These are phyloP conservation scores for Mythimna vitellina DNA, from an alignment of 2,888 invertebrate species.

Conservation along the genomic window DNA sequence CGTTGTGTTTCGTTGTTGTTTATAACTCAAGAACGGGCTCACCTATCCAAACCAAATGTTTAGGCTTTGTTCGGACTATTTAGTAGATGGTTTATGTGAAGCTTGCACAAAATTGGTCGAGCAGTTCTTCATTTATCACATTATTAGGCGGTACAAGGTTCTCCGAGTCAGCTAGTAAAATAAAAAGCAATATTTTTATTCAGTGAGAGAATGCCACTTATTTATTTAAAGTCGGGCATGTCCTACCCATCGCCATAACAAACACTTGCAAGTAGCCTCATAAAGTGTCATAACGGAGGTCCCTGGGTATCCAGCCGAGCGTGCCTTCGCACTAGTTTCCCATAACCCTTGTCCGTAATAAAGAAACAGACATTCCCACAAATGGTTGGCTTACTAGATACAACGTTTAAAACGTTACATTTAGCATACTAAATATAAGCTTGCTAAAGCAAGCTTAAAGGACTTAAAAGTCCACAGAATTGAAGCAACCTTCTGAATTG, in stretches of 20 bases:
- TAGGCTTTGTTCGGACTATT: too few relatives aligned
- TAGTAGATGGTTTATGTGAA: too few relatives aligned
- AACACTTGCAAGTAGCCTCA: conserved; percentile 30
- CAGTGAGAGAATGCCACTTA: background rate
- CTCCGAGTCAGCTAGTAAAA: too few relatives aligned
- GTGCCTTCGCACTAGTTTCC: conserved; percentile 14
- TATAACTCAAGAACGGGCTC: too few relatives aligned
- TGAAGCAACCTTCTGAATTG: background rate
- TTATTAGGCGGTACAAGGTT: too few relatives aligned
- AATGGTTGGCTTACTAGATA: conserved; percentile 15
- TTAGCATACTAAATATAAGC: too few relatives aligned
- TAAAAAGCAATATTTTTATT: background rate
- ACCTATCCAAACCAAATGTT: too few relatives aligned
- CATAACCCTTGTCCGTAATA: conserved; percentile 39
- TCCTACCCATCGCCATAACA: conserved; percentile 4
- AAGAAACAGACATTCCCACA: conserved; percentile 47
- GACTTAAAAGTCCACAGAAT: too few relatives aligned
- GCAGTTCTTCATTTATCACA: too few relatives aligned
- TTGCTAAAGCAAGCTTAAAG: too few relatives aligned
- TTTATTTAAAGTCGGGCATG: conserved; percentile 7
- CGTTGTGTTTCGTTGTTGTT: too few relatives aligned
- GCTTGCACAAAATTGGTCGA: too few relatives aligned
- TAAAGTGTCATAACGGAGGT: conserved; percentile 13
- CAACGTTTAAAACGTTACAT: background rate
- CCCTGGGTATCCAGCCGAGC: background rate